These are phyloP conservation scores for Scotopteryx bipunctaria DNA, from an alignment of 2,888 invertebrate species.

Conservation along the genomic window DNA sequence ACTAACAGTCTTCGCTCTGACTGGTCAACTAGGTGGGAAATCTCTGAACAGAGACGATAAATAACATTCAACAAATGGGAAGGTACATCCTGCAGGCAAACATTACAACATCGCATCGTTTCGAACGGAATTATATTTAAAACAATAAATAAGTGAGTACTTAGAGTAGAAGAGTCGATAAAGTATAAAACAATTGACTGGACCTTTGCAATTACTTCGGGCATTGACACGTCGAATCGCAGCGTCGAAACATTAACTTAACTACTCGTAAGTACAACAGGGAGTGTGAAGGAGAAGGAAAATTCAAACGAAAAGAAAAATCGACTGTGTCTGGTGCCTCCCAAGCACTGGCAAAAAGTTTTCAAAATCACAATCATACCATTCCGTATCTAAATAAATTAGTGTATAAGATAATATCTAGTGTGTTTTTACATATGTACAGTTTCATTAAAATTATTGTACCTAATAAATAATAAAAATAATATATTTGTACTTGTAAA, in stretches of 20 bases:
- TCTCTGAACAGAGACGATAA: conserved; percentile 58
- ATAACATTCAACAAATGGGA: conserved; percentile 37
- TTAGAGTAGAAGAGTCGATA: conserved; percentile 31
- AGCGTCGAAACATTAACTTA: neutral
- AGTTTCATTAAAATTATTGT: conserved; percentile 71
- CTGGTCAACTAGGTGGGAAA: conserved; percentile 79
- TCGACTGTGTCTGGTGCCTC: conserved; percentile 56
- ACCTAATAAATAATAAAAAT: conserved; percentile 71
- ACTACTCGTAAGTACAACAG: neutral
- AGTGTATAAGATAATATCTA: conserved; percentile 76
- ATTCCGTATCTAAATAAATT: conserved; percentile 77
- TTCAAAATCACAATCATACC: conserved; percentile 69
- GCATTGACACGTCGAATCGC: conserved; percentile 41
- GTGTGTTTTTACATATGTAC: conserved; percentile 81
- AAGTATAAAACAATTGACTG: conserved; percentile 59
- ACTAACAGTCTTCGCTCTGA: conserved; percentile 78
- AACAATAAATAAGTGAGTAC: conserved; percentile 28
- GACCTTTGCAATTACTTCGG: conserved; percentile 50
- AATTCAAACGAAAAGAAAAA: conserved; percentile 16
- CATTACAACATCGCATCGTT: conserved; percentile 6
- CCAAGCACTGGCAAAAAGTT: conserved; percentile 60
- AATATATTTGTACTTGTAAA: conserved; percentile 79
- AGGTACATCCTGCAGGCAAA: conserved; percentile 23
- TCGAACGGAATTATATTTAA: conserved; percentile 7
- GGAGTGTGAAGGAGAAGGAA: conserved; percentile 7